Conservation (phyloP, 2,113 vertebrate genomes). For the Phalacrocorax carbo region DNA sequence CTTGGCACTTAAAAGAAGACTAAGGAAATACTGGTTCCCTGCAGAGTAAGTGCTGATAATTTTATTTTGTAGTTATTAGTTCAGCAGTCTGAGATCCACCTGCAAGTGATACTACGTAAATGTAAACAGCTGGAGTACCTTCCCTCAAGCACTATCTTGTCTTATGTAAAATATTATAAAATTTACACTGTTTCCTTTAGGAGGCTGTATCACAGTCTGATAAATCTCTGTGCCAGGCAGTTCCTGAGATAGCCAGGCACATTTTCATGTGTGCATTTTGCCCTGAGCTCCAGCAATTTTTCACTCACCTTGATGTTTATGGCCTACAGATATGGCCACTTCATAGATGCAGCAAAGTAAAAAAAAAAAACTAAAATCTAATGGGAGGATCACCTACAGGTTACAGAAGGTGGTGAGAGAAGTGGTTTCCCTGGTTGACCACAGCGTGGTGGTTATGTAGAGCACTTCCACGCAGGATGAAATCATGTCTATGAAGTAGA, state of each 20-base stretch:
- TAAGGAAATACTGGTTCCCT: background rate
- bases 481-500: background rate
- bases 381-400: background rate
- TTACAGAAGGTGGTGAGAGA: background rate
- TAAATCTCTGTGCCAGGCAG: background rate
- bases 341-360: background rate
- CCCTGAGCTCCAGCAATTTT: background rate
- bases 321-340: background rate
- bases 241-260: background rate
- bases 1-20: background rate
- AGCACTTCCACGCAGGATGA: background rate
- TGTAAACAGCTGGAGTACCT: background rate
- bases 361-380: background rate
- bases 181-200: background rate
- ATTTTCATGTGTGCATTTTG: background rate
- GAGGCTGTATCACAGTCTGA: background rate
- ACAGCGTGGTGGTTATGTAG: background rate
- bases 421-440: background rate
- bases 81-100: background rate
- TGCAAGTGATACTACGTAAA: background rate
- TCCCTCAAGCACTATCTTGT: background rate
- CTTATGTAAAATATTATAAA: background rate
- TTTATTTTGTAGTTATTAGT: background rate
- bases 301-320: background rate
- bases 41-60: background rate